Conservation (phyloP, 2,888 invertebrate genomes). For the Amphiduros pacificus region DNA sequence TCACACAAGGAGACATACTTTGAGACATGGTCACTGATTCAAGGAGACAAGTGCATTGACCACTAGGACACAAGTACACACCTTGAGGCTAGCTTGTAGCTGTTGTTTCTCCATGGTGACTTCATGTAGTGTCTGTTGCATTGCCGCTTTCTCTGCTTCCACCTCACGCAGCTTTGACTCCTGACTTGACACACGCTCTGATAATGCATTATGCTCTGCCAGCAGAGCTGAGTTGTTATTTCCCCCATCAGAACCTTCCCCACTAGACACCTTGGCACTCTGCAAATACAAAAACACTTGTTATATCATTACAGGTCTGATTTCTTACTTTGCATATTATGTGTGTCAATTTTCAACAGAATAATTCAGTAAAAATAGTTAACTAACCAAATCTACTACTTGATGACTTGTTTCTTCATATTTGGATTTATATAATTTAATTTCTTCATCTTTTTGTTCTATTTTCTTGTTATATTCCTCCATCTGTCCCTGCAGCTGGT, state of each 20-base stretch:
- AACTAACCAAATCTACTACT: conserved; percentile 26
- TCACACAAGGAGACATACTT: too few relatives aligned
- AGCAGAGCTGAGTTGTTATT: conserved; percentile 18
- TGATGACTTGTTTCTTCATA: conserved; percentile 31
- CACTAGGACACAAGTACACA: too few relatives aligned
- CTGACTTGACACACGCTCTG: conserved; percentile 19
- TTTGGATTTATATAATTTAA: conserved; percentile 29
- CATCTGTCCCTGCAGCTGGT: background rate
- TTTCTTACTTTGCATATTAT: background rate
- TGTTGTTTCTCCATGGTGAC: too few relatives aligned
- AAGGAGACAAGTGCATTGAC: too few relatives aligned
- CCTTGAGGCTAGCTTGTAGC: too few relatives aligned
- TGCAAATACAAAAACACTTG: background rate
- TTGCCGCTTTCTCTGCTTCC: conserved; percentile 61
- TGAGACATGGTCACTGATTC: too few relatives aligned
- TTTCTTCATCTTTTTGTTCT: conserved; percentile 28
- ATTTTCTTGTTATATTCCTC: conserved; percentile 20
- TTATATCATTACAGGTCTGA: background rate
- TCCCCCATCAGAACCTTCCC: background rate
- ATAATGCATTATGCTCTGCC: conserved; percentile 13
- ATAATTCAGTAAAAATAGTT: background rate
- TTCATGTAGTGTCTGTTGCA: background rate
- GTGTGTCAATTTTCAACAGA: background rate
- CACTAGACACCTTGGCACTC: background rate
- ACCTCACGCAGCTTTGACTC: conserved; percentile 22